Percentiles rank a stretch among this genome's conserved stretches.
Evolutionary conservation across 2,888 invertebrate species (phyloP).

Genomic region (Meghimatium bilineatum): DNA sequence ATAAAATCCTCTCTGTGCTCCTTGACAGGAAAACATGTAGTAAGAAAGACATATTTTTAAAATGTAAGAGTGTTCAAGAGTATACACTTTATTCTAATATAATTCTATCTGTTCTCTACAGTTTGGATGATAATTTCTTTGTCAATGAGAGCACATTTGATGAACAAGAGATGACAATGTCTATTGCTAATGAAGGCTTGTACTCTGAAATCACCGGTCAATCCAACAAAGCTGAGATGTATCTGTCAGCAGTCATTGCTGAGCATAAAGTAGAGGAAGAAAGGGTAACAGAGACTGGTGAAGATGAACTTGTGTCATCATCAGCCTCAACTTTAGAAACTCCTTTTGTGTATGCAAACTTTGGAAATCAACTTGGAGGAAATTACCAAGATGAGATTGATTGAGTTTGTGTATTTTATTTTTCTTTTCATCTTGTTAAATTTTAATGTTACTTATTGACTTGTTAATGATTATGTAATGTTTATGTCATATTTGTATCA

Average conservation of each 20-base stretch:
- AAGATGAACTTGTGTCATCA: neutral
- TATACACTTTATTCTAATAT: too few relatives aligned
- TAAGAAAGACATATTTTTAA: too few relatives aligned
- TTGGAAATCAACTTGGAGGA: constrained; percentile 18
- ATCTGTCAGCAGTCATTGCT: constrained; percentile 28
- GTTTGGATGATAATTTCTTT: constrained; percentile 64
- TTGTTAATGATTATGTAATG: neutral
- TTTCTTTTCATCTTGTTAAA: neutral
- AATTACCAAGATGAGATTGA: constrained; percentile 4
- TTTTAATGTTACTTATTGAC: neutral
- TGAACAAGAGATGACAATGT: constrained; percentile 67
- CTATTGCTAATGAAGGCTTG: constrained; percentile 56
- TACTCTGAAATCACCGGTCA: constrained; percentile 12
- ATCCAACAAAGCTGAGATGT: constrained; percentile 29
- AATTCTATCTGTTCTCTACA: neutral
- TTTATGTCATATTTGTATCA: neutral
- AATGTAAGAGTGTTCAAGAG: too few relatives aligned
- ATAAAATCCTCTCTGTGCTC: too few relatives aligned
- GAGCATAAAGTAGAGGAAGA: constrained; percentile 14
- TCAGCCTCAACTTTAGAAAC: neutral
- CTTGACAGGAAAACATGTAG: too few relatives aligned
- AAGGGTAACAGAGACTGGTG: neutral
- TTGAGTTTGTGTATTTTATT: neutral
- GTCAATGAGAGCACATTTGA: constrained; percentile 57
- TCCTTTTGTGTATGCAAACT: constrained; percentile 18